These are phyloP conservation scores for Polydrusus tereticollis DNA, from an alignment of 2,888 invertebrate species.

Conservation along the genomic window DNA sequence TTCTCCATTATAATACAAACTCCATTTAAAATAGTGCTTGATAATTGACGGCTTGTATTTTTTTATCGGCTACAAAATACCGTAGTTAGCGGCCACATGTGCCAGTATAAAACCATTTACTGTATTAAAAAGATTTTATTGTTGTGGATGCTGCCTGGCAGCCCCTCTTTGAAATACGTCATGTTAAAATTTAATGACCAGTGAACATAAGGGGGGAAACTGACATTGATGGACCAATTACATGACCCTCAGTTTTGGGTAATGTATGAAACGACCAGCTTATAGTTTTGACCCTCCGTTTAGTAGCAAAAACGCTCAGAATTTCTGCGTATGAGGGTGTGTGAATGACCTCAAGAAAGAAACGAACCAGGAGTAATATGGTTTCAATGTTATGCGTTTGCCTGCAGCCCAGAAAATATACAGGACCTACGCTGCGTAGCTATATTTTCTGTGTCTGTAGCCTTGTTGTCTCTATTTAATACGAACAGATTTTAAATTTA, in stretches of 20 bases:
- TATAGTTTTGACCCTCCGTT: background rate
- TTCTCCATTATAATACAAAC: background rate
- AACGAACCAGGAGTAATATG: background rate
- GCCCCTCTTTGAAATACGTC: background rate
- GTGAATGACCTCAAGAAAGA: background rate
- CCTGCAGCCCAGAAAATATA: background rate
- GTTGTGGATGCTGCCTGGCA: background rate
- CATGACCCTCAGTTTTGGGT: background rate
- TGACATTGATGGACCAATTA: slow-evolving; percentile 12
- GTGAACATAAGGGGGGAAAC: slow-evolving; percentile 2
- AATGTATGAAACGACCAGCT: background rate
- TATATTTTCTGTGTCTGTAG: no score
- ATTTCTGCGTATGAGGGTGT: background rate
- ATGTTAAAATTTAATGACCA: slow-evolving; percentile 9
- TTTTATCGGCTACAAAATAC: background rate
- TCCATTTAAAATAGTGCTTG: no score
- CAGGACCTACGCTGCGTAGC: no score
- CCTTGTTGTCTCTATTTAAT: no score
- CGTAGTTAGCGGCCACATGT: background rate
- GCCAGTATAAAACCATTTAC: background rate
- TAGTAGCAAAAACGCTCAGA: slow-evolving; percentile 2
- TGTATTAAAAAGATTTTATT: background rate
- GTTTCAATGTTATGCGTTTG: background rate
- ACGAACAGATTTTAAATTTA: no score
- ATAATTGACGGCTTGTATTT: no score